Percentiles rank a stretch among this genome's conserved stretches.
Conservation (phyloP, 2,888 invertebrate species). For the Nebria salina region DNA sequence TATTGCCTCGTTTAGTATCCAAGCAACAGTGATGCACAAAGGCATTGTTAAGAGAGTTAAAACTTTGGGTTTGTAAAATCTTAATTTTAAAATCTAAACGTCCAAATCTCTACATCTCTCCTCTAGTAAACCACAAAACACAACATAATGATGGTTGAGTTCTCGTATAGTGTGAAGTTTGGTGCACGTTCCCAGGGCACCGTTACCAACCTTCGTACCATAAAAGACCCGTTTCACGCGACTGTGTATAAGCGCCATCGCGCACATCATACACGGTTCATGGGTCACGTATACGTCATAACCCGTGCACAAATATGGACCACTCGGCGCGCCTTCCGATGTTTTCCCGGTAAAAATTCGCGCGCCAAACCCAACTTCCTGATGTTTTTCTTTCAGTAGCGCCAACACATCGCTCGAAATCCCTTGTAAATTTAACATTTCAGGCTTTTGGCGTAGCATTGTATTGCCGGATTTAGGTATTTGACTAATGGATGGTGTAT, state of each 20-base stretch:
- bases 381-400: constrained; percentile 59
- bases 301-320: constrained; percentile 87
- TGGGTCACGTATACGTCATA: constrained; percentile 83
- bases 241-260: constrained; percentile 96
- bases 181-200: constrained; percentile 76
- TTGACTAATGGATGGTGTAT: constrained; percentile 26
- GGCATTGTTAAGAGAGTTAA: background rate
- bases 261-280: constrained; percentile 95
- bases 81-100: constrained; percentile 15
- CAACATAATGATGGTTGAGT: constrained; percentile 93
- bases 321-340: constrained; percentile 59
- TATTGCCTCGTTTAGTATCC: background rate
- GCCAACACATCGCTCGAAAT: constrained; percentile 61
- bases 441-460: constrained; percentile 42
- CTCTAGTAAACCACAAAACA: constrained; percentile 73
- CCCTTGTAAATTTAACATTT: constrained; percentile 57
- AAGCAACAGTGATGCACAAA: background rate
- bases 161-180: constrained; percentile 81
- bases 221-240: constrained; percentile 85
- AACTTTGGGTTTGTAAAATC: background rate
- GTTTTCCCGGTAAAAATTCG: constrained; percentile 59
- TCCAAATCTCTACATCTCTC: constrained; percentile 57
- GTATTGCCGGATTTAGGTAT: constrained; percentile 42
- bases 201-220: constrained; percentile 66
- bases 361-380: constrained; percentile 64